Base-by-base conservation (phyloP, 2,797 vertebrate genomes). In the Chromobotia macracanthus region DNA sequence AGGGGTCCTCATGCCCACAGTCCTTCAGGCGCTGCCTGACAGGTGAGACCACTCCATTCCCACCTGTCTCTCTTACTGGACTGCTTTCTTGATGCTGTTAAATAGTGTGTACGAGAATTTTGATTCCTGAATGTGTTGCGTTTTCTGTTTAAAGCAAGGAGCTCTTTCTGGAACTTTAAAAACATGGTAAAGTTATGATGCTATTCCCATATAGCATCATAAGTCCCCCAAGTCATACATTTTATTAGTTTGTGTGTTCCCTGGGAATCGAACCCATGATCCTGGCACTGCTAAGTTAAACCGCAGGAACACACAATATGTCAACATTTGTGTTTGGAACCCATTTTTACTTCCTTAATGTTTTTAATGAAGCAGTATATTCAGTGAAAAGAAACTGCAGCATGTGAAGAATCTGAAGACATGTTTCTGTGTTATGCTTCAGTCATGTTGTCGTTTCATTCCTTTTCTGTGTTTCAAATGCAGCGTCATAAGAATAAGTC, bases 1-100 rank as follows among this genome's bases (percentile, higher is more conserved):
- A 18, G 97, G 98, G 50, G 98, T 99, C 74, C 92, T 99, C 86
- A 99, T 99, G 98, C 98, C 98, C 87, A 99, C 97, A 0, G 97
- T 99, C 82, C 89, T 99, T 72, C 98, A 99, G 91, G 97, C 98
- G 0, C 89, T 99, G 80, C 98, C 98, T 66, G 98, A 99, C 89
- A 99, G 98, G 98, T 98, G 84, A 89, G 94, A 87, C 21, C 25
- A 19, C 64, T 3, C n/a, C 0, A 19, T 64, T 51, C 15, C 63
- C 46, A 31, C 21, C 11, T 60, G 19, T 50, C 13, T 28, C 12
- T 31, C 28, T 41, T 41, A 41, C 38, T 5, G 8, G 38, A 38
- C 38, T 19, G 31, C 61, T 64, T 56, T 3, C 4, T 64, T 50
- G 8, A 19, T 55, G 19, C 13, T 56, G n/a, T 60, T 41, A 9